A percentile compares a stretch with the other conserved stretches of the same genome.
These are phyloP conservation scores for Pseudococcus longispinus DNA, from an alignment of 2,888 invertebrate genomes.

Conservation along the genomic window DNA sequence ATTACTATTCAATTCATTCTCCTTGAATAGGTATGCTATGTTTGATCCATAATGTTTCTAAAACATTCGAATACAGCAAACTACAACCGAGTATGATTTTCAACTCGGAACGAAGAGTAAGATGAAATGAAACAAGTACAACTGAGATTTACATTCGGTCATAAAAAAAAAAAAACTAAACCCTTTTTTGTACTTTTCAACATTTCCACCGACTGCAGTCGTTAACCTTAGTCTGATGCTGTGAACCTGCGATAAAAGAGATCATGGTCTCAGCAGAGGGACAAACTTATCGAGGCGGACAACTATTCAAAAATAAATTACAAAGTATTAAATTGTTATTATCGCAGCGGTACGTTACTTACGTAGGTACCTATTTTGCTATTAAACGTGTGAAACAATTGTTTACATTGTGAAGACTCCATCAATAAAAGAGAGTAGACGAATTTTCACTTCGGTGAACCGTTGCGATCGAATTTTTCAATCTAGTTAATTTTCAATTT, in stretches of 20 bases:
- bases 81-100: background rate
- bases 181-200: conserved; percentile 24
- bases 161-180: conserved; percentile 8
- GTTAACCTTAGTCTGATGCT: conserved; percentile 22
- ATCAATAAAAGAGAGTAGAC: background rate
- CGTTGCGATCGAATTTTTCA: too few species aligned
- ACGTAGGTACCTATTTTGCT: background rate
- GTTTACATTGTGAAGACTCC: background rate
- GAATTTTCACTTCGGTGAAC: background rate
- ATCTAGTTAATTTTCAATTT: too few species aligned
- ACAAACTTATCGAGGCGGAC: background rate
- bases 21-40: background rate
- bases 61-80: background rate
- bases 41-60: background rate
- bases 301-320: background rate
- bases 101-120: background rate
- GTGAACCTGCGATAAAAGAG: background rate
- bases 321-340: background rate
- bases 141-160: background rate
- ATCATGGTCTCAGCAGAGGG: background rate
- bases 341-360: background rate
- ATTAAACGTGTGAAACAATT: background rate
- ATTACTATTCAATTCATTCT: background rate
- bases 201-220: background rate
- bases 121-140: background rate